These are phyloP conservation scores for Empidonax alnorum DNA, from an alignment of 2,113 vertebrate genomes.

Conservation along the genomic window DNA sequence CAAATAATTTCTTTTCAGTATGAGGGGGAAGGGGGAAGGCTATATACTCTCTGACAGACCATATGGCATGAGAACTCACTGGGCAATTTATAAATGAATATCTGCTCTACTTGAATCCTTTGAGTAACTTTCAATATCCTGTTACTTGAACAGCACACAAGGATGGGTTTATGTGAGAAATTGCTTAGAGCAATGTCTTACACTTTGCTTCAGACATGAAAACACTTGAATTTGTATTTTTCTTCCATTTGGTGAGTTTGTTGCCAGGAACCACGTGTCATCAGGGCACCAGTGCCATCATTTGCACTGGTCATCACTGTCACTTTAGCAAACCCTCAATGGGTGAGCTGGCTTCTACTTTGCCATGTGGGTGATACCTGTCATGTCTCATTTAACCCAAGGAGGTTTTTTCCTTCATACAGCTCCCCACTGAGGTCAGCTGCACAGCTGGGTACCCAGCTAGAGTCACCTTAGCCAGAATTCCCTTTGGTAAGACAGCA, in stretches of 20 bases:
- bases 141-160: neutral
- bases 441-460: neutral
- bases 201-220: neutral
- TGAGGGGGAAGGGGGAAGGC: neutral
- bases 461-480: neutral
- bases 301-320: neutral
- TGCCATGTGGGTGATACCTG: neutral
- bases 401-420: neutral
- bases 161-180: neutral
- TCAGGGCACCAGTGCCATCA: rapidly evolving
- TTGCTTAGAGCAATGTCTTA: rapidly evolving
- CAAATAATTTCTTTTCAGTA: neutral
- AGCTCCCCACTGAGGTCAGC: neutral
- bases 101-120: neutral
- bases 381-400: neutral
- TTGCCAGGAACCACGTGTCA: neutral
- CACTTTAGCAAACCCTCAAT: neutral
- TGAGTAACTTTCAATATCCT: neutral
- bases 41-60: neutral
- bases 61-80: neutral
- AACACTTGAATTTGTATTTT: neutral
- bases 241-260: neutral
- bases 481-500: rapidly evolving
- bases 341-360: neutral
- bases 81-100: neutral